Base-by-base conservation (phyloP, 64 coral and sea anemone genomes). In the Astreopora myriophthalma region DNA sequence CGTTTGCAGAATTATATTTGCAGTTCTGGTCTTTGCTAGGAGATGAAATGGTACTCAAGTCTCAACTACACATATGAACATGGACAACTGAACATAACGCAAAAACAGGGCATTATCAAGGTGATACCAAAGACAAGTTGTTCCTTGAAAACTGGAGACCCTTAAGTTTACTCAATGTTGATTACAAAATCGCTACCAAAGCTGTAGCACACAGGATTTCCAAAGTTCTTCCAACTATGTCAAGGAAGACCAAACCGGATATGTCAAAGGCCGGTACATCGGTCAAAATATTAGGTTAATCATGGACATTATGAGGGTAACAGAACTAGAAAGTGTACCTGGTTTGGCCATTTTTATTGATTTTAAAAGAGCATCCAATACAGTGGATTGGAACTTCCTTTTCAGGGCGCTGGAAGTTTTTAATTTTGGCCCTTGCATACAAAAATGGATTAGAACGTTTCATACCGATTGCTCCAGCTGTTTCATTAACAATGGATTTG, bases 321-420 rank as follows among this genome's bases (percentile, higher is more conserved):
- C n/a, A n/a, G n/a, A n/a, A n/a, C n/a, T 73, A 14, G 36, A 34
- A 32, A 73, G 30, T 20, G 30, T 73, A 27, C 17, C 29, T 13
- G 71, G 71, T 13, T 13, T 73, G 29, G 71, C 71, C 0, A 32
- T 73, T n/a, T 73, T 86, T 63, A 23, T 85, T 3, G 32, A 64
- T 33, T 34, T 58, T 85, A 35, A 66, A 69, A 86, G 69, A 86
- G 82, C 82, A 19, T 86, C 69, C 60, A 32, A 69, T 35, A 86
- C 57, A 6, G 60, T 86, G 33, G 60, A 86, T 26, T 86, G n/a
- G n/a, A n/a, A n/a, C n/a, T n/a, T n/a, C n/a, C n/a, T n/a, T n/a
- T n/a, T n/a, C n/a, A n/a, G n/a, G 31, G 82, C 62, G 33, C 69
- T 86, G 23, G 23, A 68, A 13, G 62, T 28, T 17, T 34, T 69